phyloP scores from a whole-genome alignment of 2,888 invertebrate species.

The Nephrocerus scutellatus region DNA sequence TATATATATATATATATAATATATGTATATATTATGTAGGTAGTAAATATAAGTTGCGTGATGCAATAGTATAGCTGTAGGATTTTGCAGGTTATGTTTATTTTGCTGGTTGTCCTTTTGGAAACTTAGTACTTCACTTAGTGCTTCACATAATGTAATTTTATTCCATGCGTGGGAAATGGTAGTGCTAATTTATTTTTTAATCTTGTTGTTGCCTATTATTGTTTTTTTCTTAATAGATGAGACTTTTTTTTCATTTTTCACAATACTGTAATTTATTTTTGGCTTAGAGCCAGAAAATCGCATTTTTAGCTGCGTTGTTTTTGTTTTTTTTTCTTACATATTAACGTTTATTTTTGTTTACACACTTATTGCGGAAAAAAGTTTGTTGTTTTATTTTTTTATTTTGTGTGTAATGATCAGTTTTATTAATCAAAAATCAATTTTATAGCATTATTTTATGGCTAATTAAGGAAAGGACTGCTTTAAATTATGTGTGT shows the following conservation, averaged over 20 bases:
- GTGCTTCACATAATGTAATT: neutral
- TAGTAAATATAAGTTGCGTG: too few species aligned
- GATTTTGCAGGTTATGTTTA: too few species aligned
- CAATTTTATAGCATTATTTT: conserved; percentile 14
- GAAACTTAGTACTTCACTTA: neutral
- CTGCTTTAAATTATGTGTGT: too few species aligned
- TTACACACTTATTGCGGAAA: conserved; percentile 8
- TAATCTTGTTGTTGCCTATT: conserved; percentile 18
- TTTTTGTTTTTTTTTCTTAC: conserved; percentile 10
- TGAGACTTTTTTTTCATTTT: conserved; percentile 16
- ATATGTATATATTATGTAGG: too few species aligned
- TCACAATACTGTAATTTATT: conserved; percentile 19
- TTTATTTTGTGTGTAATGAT: conserved; percentile 5
- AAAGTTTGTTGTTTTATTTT: conserved; percentile 10
- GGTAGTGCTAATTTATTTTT: conserved; percentile 1
- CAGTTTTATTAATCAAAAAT: conserved; percentile 7
- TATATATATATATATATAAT: too few species aligned
- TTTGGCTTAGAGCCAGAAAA: too few species aligned
- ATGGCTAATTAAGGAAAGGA: too few species aligned
- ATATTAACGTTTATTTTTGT: neutral
- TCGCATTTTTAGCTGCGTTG: too few species aligned
- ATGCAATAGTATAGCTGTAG: too few species aligned
- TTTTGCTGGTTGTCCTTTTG: too few species aligned
- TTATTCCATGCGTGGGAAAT: neutral
- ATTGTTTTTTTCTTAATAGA: conserved; percentile 19